A percentile compares a stretch with the other conserved stretches of the same genome.
These are phyloP conservation scores for Staurois parvus DNA, from an alignment of 2,797 vertebrate genomes.

Conservation along the genomic window DNA sequence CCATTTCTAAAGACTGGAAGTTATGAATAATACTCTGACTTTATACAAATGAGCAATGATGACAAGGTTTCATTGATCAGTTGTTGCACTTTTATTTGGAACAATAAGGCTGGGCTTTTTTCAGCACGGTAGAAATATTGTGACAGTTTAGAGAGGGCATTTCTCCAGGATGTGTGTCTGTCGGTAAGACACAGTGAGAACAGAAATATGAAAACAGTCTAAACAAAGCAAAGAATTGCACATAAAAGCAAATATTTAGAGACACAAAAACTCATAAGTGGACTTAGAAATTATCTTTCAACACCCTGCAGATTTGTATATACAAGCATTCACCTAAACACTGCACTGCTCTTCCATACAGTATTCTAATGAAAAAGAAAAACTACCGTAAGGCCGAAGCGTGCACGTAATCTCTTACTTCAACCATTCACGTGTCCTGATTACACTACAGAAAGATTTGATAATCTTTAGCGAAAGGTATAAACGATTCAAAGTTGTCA, in stretches of 20 bases:
- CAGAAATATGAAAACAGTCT: constrained; percentile 60
- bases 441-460: neutral
- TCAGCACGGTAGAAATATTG: constrained; percentile 27
- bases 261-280: constrained; percentile 59
- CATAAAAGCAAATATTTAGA: constrained; percentile 62
- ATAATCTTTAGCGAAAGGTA: neutral
- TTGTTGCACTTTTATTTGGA: neutral
- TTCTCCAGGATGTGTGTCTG: constrained; percentile 61
- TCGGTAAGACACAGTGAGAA: constrained; percentile 43
- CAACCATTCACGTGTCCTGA: constrained; percentile 12
- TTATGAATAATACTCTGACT: too few relatives aligned
- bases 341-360: constrained; percentile 32
- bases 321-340: constrained; percentile 53
- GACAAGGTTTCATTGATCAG: neutral
- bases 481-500: neutral
- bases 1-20: neutral
- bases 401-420: constrained; percentile 4
- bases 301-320: constrained; percentile 56
- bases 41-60: neutral
- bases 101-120: constrained; percentile 16
- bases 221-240: constrained; percentile 58
- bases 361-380: constrained; percentile 20
- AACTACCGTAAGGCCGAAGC: constrained; percentile 16
- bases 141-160: constrained; percentile 48
- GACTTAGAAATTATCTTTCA: constrained; percentile 60